Evolutionary conservation across 92 coral and sea anemone species (phyloP), one percentile per base, ranked within the genome.

Genomic region (Umimayanthus kanabou): DNA sequence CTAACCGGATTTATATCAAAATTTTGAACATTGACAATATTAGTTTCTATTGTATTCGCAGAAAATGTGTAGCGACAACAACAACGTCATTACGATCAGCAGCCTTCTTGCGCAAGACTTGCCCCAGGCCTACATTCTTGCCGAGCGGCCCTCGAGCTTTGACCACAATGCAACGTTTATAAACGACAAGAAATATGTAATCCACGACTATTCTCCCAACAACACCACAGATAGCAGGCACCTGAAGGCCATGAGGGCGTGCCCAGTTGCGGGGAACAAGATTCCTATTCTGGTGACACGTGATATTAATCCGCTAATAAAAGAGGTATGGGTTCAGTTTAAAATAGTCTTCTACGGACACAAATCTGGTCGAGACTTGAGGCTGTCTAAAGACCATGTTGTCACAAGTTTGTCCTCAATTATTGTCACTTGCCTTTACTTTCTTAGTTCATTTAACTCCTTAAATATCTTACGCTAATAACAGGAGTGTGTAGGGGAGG

Each of bases 211-310:
- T 77, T 91, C 94, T 23, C 89, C 97, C 3, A 45, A 88, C 76
- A 76, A 77, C 16, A 83, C 93, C 14, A 70, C 85, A 2, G 84
- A 90, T 88, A 94, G 90, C 84, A 88, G 92, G 85, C 92, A 94
- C 87, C 65, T 92, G 77, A 85, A 92, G 90, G 94, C 97, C 5
- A 85, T 92, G 89, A 90, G 94, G 55, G 93, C 97, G 23, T 94
- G 97, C 30, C 97, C 97, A 3, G 97, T 94, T 39, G 97, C 97
- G 23, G 97, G 97, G 9, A 85, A 93, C 50, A 77, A 84, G 28
- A 80, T 94, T 66, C 97, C 97, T 2, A 80, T 94, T 16, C 85
- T 94, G 30, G 90, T 94, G 42, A 92, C 89, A 23, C 89, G 94
- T 4, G 88, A 92, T 87, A 93, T 93, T 23, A 92, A 91, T 82